Evolutionary conservation across 2,888 invertebrate genomes (phyloP), one percentile per base, ranked within the genome.

Genomic region (Scaptomyza polygonia): DNA sequence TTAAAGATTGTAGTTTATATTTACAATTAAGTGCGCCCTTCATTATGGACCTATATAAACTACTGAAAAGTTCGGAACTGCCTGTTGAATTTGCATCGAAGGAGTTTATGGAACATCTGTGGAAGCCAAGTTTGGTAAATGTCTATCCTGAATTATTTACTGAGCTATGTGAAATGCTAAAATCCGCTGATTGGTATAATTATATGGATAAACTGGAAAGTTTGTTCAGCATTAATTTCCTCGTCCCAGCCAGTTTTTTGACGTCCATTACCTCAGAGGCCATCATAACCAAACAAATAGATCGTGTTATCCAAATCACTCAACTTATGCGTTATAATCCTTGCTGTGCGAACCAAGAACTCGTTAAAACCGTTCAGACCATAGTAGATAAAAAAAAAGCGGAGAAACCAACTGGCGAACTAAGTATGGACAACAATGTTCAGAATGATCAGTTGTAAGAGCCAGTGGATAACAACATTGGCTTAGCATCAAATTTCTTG

Each of bases 41-140:
- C n/a, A 0, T 77, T 0, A 1, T 0, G 0, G 39, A 62, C 0
- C 27, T 73, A 1, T 76, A 51, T 30, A 1, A 43, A 3, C 1
- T 45, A 3, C 5, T 36, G 11, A 4, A 32, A 21, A 68, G 11
- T 1, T 32, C 0, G 14, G 16, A 18, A 4, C 3, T 55, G 32
- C 16, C n/a, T 0, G 55, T 56, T n/a, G 48, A 66, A 18, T 2
- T 6, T 0, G 59, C 66, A 11, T 39, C 34, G 0, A 16, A 32
- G 0, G n/a, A 8, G 0, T 55, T 82, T 4, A 80, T 86, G 78
- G 18, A 44, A 1, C 34, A 80, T 30, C 16, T 82, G 16, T 82
- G 83, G 86, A 1, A 47, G 3, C 56, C 68, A 1, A 7, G n/a
- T n/a, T 36, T 45, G 9, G 62, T 61, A 0, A 9, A 2, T 0